These are phyloP conservation scores for Steinernema carpocapsae DNA, from an alignment of 2,888 invertebrate genomes.

Conservation along the genomic window DNA sequence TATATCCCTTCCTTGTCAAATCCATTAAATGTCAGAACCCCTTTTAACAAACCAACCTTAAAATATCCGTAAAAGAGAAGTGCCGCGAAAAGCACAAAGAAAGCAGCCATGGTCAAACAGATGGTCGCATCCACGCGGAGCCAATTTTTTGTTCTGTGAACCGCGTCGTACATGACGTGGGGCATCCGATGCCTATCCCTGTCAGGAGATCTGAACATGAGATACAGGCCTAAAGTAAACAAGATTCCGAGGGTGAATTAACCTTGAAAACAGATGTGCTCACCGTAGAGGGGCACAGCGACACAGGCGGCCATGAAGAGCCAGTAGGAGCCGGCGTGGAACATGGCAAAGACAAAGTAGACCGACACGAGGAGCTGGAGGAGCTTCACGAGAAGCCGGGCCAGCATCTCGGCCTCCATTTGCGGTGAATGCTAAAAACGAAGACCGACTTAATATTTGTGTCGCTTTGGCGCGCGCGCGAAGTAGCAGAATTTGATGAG, in stretches of 20 bases:
- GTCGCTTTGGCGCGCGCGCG: conserved; percentile 7
- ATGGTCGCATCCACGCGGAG: conserved; percentile 48
- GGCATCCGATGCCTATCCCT: conserved; percentile 42
- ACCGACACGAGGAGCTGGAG: conserved; percentile 27
- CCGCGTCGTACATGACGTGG: conserved; percentile 42
- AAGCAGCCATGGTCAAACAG: conserved; percentile 48
- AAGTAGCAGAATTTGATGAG: conserved; percentile 20
- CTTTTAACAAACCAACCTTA: conserved; percentile 28
- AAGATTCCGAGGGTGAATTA: not conserved
- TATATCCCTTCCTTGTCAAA: no score
- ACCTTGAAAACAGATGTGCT: not conserved
- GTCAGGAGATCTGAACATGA: conserved; percentile 29
- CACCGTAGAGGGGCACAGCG: conserved; percentile 23
- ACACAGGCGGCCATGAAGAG: conserved; percentile 30
- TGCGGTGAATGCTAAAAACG: conserved; percentile 1
- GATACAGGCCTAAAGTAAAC: conserved; percentile 19
- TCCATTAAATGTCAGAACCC: no score
- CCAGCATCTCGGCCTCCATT: conserved; percentile 29
- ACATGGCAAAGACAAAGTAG: conserved; percentile 32
- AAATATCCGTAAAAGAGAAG: conserved; percentile 28
- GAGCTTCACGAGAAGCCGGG: conserved; percentile 21
- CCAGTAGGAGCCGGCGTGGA: conserved; percentile 34
- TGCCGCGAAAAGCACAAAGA: conserved; percentile 26
- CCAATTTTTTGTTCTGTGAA: conserved; percentile 44
- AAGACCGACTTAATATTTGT: no score